Conservation (phyloP, 2,797 vertebrate genomes). For the Coregonus sp. region DNA sequence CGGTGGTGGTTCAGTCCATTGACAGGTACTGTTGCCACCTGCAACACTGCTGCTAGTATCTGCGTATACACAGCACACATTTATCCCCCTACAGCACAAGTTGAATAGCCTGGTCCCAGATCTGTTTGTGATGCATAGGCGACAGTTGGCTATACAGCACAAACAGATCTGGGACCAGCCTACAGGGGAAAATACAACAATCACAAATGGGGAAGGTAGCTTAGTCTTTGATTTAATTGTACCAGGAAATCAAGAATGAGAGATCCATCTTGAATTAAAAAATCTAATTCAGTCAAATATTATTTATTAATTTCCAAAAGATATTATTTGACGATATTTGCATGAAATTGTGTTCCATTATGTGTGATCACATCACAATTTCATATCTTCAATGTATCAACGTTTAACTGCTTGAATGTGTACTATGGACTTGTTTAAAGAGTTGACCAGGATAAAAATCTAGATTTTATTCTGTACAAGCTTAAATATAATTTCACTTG, state of each 20-base stretch:
- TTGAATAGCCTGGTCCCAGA: too few species aligned
- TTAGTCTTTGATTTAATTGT: conserved; percentile 18
- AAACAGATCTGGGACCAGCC: conserved; percentile 7
- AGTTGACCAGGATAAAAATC: conserved; percentile 37
- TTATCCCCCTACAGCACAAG: conserved; percentile 45
- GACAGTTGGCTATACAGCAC: conserved; percentile 12
- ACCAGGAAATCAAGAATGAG: conserved; percentile 31
- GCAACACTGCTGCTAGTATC: conserved; percentile 46
- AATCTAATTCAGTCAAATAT: conserved; percentile 29
- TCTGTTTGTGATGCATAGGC: too few species aligned
- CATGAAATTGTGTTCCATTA: conserved; percentile 46
- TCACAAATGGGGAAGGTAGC: conserved; percentile 45
- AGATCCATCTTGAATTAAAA: not conserved
- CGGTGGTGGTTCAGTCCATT: conserved; percentile 24
- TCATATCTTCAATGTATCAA: conserved; percentile 35
- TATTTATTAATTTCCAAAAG: conserved; percentile 30
- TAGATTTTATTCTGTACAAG: conserved; percentile 44
- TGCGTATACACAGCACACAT: conserved; percentile 51
- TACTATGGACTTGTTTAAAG: conserved; percentile 23
- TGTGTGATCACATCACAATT: conserved; percentile 45
- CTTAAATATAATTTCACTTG: conserved; percentile 25
- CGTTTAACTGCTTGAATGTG: conserved; percentile 12
- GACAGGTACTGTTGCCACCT: conserved; percentile 20
- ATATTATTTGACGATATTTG: conserved; percentile 25
- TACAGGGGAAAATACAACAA: conserved; percentile 43